phyloP scores from a whole-genome alignment of 1,140 invertebrate genomes.

The Drosophila nasuta region DNA sequence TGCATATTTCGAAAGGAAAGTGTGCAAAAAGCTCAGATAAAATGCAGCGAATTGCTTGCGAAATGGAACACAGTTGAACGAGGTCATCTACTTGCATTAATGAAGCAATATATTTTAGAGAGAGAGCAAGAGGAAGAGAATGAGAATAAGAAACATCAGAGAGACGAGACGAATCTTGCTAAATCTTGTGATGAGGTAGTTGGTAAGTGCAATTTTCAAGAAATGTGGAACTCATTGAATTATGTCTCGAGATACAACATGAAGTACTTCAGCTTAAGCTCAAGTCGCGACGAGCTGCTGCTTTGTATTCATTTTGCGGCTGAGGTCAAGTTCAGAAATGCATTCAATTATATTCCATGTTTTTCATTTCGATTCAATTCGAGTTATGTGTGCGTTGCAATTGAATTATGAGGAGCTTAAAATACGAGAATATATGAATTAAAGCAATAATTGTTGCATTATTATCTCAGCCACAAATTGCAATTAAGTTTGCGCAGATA shows the following conservation, averaged over 20 bases:
- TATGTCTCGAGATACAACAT: slow-evolving; percentile 17
- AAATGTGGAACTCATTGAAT: slow-evolving; percentile 30
- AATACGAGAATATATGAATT: background rate
- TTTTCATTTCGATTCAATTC: background rate
- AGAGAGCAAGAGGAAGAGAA: background rate
- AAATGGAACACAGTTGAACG: slow-evolving; percentile 65
- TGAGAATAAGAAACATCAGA: background rate
- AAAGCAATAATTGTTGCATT: background rate
- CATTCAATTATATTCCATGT: slow-evolving; percentile 10
- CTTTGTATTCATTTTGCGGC: background rate
- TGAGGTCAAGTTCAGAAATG: slow-evolving; percentile 13
- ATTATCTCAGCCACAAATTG: background rate
- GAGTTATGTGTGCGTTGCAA: background rate
- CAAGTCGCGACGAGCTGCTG: slow-evolving; percentile 1
- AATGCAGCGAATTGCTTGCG: slow-evolving; percentile 47
- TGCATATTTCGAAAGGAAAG: slow-evolving; percentile 42
- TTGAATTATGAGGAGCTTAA: background rate
- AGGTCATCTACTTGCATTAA: slow-evolving; percentile 64
- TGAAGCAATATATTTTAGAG: slow-evolving; percentile 53
- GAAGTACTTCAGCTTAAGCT: background rate
- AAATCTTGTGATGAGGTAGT: slow-evolving; percentile 24
- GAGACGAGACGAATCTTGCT: background rate
- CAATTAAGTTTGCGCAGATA: background rate
- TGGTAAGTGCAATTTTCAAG: slow-evolving; percentile 32
- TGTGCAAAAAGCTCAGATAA: slow-evolving; percentile 42